Percentiles rank a stretch among this genome's conserved stretches.
Evolutionary conservation across 2,888 invertebrate species (phyloP).

Genomic region (Heteromyza rotundicornis): DNA sequence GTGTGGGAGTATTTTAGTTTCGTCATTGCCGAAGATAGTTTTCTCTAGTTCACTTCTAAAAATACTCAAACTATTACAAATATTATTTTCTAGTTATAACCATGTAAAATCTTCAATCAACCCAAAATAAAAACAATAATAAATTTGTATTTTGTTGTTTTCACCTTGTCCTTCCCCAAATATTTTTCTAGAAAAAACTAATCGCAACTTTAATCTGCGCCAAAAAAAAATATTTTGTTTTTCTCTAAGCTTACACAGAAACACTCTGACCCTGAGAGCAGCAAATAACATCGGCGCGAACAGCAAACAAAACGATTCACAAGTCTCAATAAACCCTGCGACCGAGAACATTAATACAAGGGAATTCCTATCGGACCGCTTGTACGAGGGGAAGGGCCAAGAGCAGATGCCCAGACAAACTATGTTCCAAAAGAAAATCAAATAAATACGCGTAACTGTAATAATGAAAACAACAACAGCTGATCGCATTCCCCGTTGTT

Average conservation of each 20-base stretch:
- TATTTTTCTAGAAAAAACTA: too few species aligned
- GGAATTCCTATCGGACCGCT: slow-evolving; percentile 1
- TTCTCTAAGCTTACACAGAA: neutral
- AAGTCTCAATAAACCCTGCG: neutral
- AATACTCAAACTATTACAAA: too few species aligned
- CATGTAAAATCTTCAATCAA: too few species aligned
- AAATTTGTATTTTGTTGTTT: too few species aligned
- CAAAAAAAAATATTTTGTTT: neutral
- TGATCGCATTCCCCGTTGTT: slow-evolving; percentile 21
- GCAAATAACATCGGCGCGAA: too few species aligned
- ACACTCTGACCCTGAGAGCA: neutral
- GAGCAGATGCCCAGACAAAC: neutral
- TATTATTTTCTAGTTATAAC: too few species aligned
- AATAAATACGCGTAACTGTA: neutral
- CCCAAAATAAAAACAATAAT: too few species aligned
- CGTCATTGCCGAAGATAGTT: too few species aligned
- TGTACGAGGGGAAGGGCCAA: neutral
- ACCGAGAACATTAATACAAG: neutral
- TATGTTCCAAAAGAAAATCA: neutral
- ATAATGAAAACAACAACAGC: slow-evolving; percentile 16
- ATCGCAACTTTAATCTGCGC: too few species aligned
- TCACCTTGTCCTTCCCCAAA: neutral
- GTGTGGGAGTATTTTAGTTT: too few species aligned
- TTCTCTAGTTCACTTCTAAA: too few species aligned
- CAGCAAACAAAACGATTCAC: neutral